Conservation (phyloP, 2,113 vertebrate species). For the Myotis yumanensis region DNA sequence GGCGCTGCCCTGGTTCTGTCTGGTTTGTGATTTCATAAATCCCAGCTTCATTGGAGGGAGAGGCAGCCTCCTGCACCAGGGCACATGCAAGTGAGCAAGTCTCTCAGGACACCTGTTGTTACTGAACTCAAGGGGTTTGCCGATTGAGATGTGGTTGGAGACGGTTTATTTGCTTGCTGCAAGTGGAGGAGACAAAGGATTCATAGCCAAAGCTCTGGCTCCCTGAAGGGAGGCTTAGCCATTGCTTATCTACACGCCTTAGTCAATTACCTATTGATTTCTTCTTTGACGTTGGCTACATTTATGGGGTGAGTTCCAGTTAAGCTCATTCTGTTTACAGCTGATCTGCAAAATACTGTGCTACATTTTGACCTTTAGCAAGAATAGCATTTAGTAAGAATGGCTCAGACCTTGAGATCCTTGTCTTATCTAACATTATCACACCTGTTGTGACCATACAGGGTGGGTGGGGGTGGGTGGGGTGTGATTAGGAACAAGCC, state of each 20-base stretch:
- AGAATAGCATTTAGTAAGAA: background rate
- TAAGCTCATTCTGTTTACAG: background rate
- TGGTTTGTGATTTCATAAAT: conserved; percentile 68
- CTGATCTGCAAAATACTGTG: background rate
- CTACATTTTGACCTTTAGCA: background rate
- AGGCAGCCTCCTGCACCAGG: conserved; percentile 25
- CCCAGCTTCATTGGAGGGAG: background rate
- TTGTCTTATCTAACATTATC: background rate
- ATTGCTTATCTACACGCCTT: background rate
- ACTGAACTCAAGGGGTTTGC: background rate
- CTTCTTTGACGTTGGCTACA: background rate
- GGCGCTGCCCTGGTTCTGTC: background rate
- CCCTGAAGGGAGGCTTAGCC: background rate
- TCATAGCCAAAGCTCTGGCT: background rate
- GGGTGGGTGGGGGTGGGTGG: fast-evolving
- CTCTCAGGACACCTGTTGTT: background rate
- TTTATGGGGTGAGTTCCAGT: background rate
- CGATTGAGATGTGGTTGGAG: background rate
- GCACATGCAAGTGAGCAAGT: conserved; percentile 68
- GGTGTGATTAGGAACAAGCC: background rate
- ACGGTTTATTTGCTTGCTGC: background rate
- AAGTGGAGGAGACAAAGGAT: background rate
- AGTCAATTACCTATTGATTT: background rate
- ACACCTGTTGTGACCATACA: background rate
- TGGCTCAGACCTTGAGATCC: background rate